Conservation (phyloP, 2,113 vertebrate species). For the Trachemys scripta region DNA sequence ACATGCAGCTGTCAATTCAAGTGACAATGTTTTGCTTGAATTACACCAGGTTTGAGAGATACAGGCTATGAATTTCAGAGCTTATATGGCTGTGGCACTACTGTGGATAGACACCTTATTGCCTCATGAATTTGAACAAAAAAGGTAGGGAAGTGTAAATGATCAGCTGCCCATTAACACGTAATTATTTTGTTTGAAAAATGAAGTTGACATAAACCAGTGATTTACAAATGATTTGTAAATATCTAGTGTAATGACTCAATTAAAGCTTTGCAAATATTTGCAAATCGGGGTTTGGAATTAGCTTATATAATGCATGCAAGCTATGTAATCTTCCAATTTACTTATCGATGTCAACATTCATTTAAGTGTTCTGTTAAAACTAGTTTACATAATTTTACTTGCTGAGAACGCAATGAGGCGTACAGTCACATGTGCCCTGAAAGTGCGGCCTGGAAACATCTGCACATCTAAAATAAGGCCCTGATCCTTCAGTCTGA, state of each 20-base stretch:
- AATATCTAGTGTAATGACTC: slow-evolving; percentile 48
- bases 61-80: fast-evolving
- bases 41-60: not conserved
- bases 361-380: slow-evolving; percentile 34
- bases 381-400: not conserved
- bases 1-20: fast-evolving
- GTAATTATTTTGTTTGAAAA: not conserved
- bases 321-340: slow-evolving; percentile 54
- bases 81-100: fast-evolving
- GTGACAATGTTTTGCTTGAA: fast-evolving
- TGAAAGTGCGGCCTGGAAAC: not conserved
- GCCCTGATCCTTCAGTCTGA: not conserved
- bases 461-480: not conserved
- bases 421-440: fast-evolving
- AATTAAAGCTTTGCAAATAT: slow-evolving; percentile 63
- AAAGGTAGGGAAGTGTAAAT: not conserved
- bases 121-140: not conserved
- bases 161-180: not conserved
- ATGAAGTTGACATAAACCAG: slow-evolving; percentile 11
- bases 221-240: slow-evolving; percentile 50
- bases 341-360: slow-evolving; percentile 62
- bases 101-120: fast-evolving
- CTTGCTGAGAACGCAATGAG: not conserved
- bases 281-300: slow-evolving; percentile 47
- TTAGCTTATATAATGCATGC: slow-evolving; percentile 33